phyloP scores from a whole-genome alignment of 2,888 invertebrate genomes.

The Macrosoma leucophasiata region DNA sequence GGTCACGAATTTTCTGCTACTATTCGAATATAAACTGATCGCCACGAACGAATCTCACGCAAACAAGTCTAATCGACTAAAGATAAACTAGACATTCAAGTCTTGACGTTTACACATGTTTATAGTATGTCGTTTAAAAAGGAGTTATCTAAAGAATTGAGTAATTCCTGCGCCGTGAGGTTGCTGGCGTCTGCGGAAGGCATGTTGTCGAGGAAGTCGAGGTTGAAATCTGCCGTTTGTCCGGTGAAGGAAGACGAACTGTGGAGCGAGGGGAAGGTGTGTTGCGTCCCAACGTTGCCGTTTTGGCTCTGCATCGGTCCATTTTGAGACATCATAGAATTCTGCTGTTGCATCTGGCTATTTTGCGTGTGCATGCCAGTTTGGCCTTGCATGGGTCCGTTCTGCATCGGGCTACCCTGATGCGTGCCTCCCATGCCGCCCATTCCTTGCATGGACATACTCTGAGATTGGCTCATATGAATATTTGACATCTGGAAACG shows the following conservation, averaged over 20 bases:
- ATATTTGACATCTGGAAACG: constrained; percentile 77
- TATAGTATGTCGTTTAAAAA: constrained; percentile 80
- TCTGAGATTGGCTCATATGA: constrained; percentile 82
- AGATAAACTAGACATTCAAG: not conserved
- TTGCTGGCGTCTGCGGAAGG: constrained; percentile 83
- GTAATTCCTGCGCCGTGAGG: constrained; percentile 87
- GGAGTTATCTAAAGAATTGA: constrained; percentile 88
- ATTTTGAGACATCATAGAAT: constrained; percentile 20
- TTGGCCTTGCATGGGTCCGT: constrained; percentile 38
- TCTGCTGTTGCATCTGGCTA: constrained; percentile 31
- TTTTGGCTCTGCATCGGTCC: constrained; percentile 22
- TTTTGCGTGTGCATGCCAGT: constrained; percentile 39
- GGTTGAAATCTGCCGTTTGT: constrained; percentile 81
- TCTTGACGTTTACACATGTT: constrained; percentile 12
- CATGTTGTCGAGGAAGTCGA: constrained; percentile 91
- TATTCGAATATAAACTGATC: too few species aligned
- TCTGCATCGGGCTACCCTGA: constrained; percentile 42
- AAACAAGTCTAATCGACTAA: too few species aligned
- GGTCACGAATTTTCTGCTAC: constrained; percentile 45
- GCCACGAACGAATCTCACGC: too few species aligned
- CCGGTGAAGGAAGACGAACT: constrained; percentile 64
- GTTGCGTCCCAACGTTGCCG: constrained; percentile 26
- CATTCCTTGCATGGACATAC: constrained; percentile 72
- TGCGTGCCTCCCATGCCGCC: constrained; percentile 40
- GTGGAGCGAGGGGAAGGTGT: constrained; percentile 52